Conservation (phyloP, 2,113 vertebrate species). For the Sterna hirundo region DNA sequence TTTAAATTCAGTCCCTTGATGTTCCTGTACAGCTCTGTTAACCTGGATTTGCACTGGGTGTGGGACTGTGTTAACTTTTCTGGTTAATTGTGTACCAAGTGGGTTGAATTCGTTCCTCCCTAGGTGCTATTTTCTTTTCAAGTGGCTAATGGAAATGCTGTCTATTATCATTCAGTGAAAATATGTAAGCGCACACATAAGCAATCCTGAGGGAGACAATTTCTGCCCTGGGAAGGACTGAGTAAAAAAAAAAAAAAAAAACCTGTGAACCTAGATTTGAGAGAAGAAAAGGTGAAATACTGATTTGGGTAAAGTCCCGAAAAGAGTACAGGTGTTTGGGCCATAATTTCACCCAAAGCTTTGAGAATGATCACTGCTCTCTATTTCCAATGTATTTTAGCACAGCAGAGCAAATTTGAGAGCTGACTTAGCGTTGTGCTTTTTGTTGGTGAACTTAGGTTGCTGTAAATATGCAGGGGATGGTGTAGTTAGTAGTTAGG, state of each 20-base stretch:
- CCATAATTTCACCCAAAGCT: neutral
- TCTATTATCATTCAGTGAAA: neutral
- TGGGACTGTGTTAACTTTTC: neutral
- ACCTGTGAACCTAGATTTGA: neutral
- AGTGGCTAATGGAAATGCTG: neutral
- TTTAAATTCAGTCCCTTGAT: neutral
- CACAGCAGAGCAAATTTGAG: neutral
- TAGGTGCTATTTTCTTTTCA: neutral
- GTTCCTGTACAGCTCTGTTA: neutral
- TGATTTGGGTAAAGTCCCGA: neutral
- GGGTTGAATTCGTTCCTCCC: neutral
- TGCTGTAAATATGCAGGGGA: neutral
- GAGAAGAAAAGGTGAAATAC: neutral
- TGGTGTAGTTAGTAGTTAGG: neutral
- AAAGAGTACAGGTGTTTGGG: neutral
- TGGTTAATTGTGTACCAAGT: neutral
- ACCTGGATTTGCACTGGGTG: neutral
- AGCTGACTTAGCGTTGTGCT: neutral
- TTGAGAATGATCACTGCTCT: neutral
- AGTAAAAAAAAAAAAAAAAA: neutral
- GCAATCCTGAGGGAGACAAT: neutral
- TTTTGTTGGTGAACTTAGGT: neutral
- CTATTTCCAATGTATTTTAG: neutral
- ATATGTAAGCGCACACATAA: fast-evolving
- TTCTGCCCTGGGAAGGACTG: neutral